Evolutionary conservation across 2,888 invertebrate species (phyloP).

Genomic region (Himalopsyche kuldschensis): DNA sequence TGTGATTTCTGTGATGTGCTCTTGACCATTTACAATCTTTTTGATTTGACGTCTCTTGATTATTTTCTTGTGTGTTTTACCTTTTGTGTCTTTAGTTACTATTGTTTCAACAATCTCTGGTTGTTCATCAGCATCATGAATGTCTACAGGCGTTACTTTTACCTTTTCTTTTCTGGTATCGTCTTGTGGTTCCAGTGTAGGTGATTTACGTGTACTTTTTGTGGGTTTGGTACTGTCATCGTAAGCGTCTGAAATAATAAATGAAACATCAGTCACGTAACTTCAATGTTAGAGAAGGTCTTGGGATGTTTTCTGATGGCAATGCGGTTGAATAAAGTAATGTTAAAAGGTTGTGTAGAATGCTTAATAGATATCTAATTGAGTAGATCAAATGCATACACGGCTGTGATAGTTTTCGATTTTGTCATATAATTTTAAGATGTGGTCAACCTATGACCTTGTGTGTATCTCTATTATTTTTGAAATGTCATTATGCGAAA

Average conservation of each 20-base stretch:
- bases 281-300: background rate
- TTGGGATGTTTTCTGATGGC: background rate
- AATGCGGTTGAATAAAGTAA: background rate
- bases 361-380: background rate
- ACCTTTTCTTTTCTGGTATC: background rate
- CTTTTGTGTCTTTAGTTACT: background rate
- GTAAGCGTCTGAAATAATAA: background rate
- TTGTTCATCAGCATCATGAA: constrained; percentile 41
- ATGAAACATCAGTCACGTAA: background rate
- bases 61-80: constrained; percentile 40
- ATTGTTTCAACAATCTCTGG: constrained; percentile 26
- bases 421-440: too few relatives aligned
- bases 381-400: background rate
- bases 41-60: constrained; percentile 43
- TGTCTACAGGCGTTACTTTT: background rate
- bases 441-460: too few relatives aligned
- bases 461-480: too few relatives aligned
- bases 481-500: too few relatives aligned
- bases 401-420: too few relatives aligned
- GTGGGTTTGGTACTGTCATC: background rate
- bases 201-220: background rate
- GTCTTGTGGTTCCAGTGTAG: background rate
- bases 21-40: constrained; percentile 42
- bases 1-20: constrained; percentile 43
- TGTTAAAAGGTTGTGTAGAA: background rate